Evolutionary conservation across 2,113 vertebrate genomes (phyloP).

Genomic region (Otolemur garnettii): DNA sequence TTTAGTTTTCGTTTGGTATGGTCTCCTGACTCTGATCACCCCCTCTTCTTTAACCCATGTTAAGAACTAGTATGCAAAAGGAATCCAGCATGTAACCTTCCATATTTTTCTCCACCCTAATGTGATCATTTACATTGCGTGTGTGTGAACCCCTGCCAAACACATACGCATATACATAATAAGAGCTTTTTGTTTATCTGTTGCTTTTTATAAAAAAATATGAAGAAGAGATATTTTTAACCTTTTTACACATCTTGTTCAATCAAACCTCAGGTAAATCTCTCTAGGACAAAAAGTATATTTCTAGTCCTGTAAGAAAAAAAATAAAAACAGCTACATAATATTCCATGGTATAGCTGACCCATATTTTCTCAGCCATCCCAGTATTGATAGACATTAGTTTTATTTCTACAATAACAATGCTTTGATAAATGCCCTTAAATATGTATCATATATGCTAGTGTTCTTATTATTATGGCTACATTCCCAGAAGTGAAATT

Average conservation of each 20-base stretch:
- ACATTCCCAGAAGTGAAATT: not conserved
- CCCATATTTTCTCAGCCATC: slow-evolving; percentile 25
- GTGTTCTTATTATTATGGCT: not conserved
- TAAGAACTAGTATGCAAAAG: not conserved
- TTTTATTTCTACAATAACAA: slow-evolving; percentile 45
- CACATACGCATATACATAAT: not conserved
- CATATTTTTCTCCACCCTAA: not conserved
- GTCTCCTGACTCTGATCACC: not conserved
- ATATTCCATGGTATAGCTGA: not conserved
- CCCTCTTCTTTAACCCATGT: not conserved
- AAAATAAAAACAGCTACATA: not conserved
- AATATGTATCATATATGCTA: slow-evolving; percentile 16
- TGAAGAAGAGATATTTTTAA: slow-evolving; percentile 5
- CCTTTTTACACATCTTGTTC: not conserved
- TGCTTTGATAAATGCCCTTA: slow-evolving; percentile 36
- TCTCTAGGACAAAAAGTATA: not conserved
- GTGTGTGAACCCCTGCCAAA: not conserved
- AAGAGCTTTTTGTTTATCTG: not conserved
- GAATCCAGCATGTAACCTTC: not conserved
- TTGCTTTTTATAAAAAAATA: slow-evolving; percentile 41
- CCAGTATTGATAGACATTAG: not conserved
- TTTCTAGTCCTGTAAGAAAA: slow-evolving; percentile 11
- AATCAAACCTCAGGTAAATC: slow-evolving; percentile 31
- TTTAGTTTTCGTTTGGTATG: not conserved
- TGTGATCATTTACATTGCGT: not conserved